These are phyloP conservation scores for Hoplodrina ambigua DNA, from an alignment of 2,888 invertebrate species.

Conservation along the genomic window DNA sequence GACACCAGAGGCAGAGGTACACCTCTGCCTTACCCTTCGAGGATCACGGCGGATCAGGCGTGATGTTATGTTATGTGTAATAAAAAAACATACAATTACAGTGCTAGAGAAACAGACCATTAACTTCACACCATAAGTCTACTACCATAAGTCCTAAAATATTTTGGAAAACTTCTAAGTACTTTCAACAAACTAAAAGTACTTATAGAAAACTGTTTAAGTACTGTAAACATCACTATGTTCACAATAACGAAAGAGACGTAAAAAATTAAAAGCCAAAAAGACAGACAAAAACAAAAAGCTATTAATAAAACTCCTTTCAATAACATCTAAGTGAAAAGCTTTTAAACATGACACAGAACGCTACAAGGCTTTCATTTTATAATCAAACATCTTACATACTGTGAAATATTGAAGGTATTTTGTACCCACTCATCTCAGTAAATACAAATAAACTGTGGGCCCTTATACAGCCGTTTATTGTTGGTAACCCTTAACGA, in stretches of 20 bases:
- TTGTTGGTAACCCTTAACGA: constrained; percentile 69
- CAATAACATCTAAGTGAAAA: constrained; percentile 34
- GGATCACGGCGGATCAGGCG: no score
- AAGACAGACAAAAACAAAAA: constrained; percentile 13
- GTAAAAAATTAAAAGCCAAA: constrained; percentile 9
- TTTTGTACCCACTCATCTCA: constrained; percentile 52
- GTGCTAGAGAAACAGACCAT: no score
- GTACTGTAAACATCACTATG: not conserved
- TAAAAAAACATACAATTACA: no score
- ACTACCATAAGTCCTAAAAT: no score
- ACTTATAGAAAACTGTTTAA: no score
- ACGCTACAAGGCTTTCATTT: constrained; percentile 30
- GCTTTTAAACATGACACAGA: constrained; percentile 43
- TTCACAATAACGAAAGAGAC: constrained; percentile 3
- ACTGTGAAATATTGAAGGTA: constrained; percentile 16
- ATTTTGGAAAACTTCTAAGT: no score
- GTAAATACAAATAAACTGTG: constrained; percentile 60
- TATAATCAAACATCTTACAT: constrained; percentile 28
- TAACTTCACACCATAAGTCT: no score
- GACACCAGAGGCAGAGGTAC: no score
- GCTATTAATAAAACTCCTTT: constrained; percentile 12
- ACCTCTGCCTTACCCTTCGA: no score
- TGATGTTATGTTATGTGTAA: no score
- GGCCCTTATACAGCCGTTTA: constrained; percentile 51
- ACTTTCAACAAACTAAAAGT: no score